These are phyloP conservation scores for Acronicta psi DNA, from an alignment of 2,888 invertebrate genomes.

Conservation along the genomic window DNA sequence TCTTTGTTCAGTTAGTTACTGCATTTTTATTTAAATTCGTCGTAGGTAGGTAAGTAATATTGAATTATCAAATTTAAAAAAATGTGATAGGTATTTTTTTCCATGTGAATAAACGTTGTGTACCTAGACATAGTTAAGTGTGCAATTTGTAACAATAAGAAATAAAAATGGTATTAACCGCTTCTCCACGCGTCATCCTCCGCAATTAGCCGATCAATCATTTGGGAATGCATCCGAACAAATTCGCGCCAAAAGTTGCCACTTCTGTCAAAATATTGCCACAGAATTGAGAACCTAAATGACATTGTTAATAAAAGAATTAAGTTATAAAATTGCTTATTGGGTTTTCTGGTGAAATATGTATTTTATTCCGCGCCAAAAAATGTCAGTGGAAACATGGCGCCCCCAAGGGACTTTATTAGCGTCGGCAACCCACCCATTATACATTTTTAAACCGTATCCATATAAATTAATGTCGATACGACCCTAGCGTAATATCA, in stretches of 20 bases:
- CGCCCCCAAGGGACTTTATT: constrained; percentile 83
- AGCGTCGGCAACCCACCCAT: constrained; percentile 82
- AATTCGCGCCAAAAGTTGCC: constrained; percentile 41
- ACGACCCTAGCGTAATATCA: constrained; percentile 87
- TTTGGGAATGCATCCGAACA: constrained; percentile 53
- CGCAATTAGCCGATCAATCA: constrained; percentile 78
- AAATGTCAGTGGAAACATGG: constrained; percentile 66
- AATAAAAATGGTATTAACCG: constrained; percentile 66
- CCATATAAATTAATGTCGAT: constrained; percentile 89
- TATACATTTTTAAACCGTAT: constrained; percentile 89
- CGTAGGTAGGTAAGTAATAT: background rate
- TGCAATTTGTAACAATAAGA: constrained; percentile 57
- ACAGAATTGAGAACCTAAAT: constrained; percentile 38
- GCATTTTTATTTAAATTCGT: constrained; percentile 23
- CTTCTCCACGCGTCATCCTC: constrained; percentile 60
- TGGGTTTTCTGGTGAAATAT: constrained; percentile 52
- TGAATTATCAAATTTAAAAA: background rate
- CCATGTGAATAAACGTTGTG: constrained; percentile 1
- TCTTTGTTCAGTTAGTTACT: background rate
- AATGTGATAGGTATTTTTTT: background rate
- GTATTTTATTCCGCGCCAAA: constrained; percentile 71
- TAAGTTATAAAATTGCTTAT: constrained; percentile 48
- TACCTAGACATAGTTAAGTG: constrained; percentile 34
- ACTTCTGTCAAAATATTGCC: constrained; percentile 33
- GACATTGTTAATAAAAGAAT: constrained; percentile 37